Percentiles rank a stretch among this genome's conserved stretches.
Evolutionary conservation across 2,888 invertebrate species (phyloP).

Genomic region (Cremastobaeus sp.): DNA sequence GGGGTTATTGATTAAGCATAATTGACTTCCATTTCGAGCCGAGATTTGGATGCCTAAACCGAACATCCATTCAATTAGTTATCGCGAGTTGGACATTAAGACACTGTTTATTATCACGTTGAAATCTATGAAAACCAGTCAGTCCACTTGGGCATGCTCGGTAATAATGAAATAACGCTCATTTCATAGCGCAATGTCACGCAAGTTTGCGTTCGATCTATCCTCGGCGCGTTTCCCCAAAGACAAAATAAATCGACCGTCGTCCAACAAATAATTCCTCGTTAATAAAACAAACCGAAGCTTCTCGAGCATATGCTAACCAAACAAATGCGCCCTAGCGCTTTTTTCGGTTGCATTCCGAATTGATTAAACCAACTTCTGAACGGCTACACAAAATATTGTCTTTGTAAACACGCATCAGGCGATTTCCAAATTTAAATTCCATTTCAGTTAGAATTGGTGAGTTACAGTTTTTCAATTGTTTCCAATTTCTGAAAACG

Average conservation of each 20-base stretch:
- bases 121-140: constrained; percentile 26
- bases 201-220: constrained; percentile 9
- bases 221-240: constrained; percentile 6
- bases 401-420: no score
- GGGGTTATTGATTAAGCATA: no score
- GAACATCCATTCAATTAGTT: no score
- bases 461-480: no score
- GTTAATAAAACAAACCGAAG: constrained; percentile 27
- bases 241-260: constrained; percentile 36
- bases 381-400: no score
- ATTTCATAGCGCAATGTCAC: constrained; percentile 22
- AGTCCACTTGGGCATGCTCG: constrained; percentile 14
- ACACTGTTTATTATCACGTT: not conserved
- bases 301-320: not conserved
- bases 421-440: no score
- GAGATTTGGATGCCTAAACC: no score
- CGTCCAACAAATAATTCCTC: constrained; percentile 17
- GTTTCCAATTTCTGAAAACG: no score
- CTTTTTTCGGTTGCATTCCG: not conserved
- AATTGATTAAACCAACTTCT: no score
- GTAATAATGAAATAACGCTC: constrained; percentile 28
- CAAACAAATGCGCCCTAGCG: not conserved
- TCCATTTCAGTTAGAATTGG: no score
- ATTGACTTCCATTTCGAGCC: no score
- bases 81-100: no score